A percentile compares a stretch with the other conserved stretches of the same genome.
phyloP scores from a whole-genome alignment of 92 coral and sea anemone genomes.

The Zoanthus sansibaricus region DNA sequence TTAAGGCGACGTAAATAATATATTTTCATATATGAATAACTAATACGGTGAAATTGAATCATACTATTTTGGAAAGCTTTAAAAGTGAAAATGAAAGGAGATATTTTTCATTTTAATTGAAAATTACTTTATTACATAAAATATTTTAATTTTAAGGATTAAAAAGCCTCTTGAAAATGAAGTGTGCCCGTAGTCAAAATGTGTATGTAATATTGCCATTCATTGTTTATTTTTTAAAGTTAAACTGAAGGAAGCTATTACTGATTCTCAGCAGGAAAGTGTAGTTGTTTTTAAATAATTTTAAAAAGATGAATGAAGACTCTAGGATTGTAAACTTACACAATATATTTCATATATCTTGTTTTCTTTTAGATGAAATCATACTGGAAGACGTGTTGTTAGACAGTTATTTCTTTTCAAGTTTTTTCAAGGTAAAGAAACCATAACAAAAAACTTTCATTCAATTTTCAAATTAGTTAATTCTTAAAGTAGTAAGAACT shows the following conservation, averaged over 20 bases:
- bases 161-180: background rate
- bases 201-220: background rate
- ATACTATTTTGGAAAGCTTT: no score
- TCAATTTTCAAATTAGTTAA: background rate
- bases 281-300: background rate
- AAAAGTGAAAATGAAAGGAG: no score
- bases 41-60: no score
- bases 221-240: background rate
- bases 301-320: background rate
- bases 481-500: no score
- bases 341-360: background rate
- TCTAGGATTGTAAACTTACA: background rate
- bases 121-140: no score
- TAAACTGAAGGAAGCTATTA: background rate
- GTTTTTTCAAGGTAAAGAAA: slow-evolving; percentile 85
- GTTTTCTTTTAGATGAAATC: slow-evolving; percentile 71
- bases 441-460: background rate
- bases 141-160: no score
- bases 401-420: slow-evolving; percentile 97
- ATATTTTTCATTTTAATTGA: no score
- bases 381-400: slow-evolving; percentile 89
- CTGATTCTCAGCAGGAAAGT: background rate
- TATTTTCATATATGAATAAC: no score
- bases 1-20: no score
- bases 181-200: no score